phyloP scores from a whole-genome alignment of 1,140 invertebrate species.

The Glossosoma conforme region DNA sequence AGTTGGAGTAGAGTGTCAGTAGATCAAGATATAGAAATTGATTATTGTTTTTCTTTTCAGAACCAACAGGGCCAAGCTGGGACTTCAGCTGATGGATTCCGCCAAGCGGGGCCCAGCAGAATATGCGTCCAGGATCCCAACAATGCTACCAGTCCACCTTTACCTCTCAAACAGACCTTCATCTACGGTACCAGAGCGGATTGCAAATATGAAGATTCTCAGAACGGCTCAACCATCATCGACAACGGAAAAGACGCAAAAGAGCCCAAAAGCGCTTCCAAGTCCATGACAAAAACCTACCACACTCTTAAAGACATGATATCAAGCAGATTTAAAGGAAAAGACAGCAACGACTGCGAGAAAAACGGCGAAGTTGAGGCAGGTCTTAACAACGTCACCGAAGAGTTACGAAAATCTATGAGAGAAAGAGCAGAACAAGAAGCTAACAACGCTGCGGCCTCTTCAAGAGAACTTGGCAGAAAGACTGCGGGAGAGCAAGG shows the following conservation, averaged over 20 bases:
- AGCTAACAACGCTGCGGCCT: slow-evolving; percentile 38
- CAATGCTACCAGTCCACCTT: too few relatives aligned
- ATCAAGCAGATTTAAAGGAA: slow-evolving; percentile 70
- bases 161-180: slow-evolving; percentile 37
- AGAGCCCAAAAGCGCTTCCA: slow-evolving; percentile 57
- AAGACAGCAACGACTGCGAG: slow-evolving; percentile 50
- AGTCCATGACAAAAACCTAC: slow-evolving; percentile 69
- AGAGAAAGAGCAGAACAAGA: slow-evolving; percentile 41
- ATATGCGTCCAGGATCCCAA: slow-evolving; percentile 14
- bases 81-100: slow-evolving; percentile 22
- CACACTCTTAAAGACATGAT: slow-evolving; percentile 82
- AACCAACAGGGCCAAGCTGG: slow-evolving; percentile 24
- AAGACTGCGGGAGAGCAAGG: slow-evolving; percentile 46
- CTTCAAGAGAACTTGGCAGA: slow-evolving; percentile 33
- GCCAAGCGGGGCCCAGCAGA: slow-evolving; percentile 23
- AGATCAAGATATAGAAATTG: too few relatives aligned
- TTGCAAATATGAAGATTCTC: slow-evolving; percentile 30
- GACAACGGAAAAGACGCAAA: slow-evolving; percentile 52
- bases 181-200: slow-evolving; percentile 38
- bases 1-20: too few relatives aligned
- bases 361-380: slow-evolving; percentile 51
- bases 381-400: slow-evolving; percentile 59
- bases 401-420: slow-evolving; percentile 54
- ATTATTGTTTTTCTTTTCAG: slow-evolving; percentile 22
- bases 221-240: slow-evolving; percentile 47